Percentiles rank a stretch among this genome's conserved stretches.
Evolutionary conservation across 2,888 invertebrate genomes (phyloP).

Genomic region (Drosophila eohydei): DNA sequence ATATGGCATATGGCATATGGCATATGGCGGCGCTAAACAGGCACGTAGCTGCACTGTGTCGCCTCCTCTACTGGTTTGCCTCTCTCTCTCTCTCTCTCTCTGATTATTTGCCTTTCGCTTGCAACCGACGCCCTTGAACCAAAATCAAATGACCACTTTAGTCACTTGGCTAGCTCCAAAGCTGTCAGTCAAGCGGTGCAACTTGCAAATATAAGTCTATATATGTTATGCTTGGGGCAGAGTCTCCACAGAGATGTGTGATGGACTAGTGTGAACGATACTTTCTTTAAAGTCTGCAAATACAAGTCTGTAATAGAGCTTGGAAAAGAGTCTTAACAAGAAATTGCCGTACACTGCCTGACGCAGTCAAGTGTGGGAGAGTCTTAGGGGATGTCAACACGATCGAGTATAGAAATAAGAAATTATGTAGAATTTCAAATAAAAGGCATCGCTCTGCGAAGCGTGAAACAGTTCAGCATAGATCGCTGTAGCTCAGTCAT

Average conservation of each 20-base stretch:
- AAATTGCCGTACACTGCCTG: no score
- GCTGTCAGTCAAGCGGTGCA: not conserved
- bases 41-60: not conserved
- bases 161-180: constrained; percentile 18
- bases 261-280: no score
- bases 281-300: no score
- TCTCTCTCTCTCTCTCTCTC: not conserved
- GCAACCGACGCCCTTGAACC: constrained; percentile 40
- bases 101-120: not conserved
- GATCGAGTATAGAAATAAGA: no score
- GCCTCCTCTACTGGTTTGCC: not conserved
- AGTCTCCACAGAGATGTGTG: no score
- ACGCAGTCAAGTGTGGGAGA: no score
- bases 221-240: no score
- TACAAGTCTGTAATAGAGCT: no score
- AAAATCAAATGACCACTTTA: constrained; percentile 49
- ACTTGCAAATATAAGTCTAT: no score
- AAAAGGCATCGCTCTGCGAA: not conserved
- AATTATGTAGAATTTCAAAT: not conserved
- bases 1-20: constrained; percentile 35
- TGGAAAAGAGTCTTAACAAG: no score
- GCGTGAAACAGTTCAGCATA: not conserved
- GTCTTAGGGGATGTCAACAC: no score
- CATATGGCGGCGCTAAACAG: not conserved
- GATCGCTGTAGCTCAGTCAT: not conserved